phyloP scores from a whole-genome alignment of 2,797 vertebrate genomes.

The Poeciliopsis infans region DNA sequence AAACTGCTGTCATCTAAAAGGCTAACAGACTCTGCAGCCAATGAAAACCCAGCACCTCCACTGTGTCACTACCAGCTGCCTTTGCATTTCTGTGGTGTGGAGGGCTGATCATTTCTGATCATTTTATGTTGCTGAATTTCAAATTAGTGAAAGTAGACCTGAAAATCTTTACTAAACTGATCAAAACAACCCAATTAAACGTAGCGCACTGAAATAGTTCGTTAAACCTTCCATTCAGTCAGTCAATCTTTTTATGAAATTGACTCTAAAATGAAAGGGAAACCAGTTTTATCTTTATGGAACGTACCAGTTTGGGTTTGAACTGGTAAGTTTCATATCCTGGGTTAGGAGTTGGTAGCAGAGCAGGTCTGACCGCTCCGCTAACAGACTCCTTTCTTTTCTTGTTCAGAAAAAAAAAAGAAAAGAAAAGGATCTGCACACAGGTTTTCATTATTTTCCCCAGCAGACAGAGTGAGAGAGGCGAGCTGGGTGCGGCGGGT shows the following conservation, averaged over 20 bases:
- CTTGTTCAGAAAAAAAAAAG: not conserved
- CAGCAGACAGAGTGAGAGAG: not conserved
- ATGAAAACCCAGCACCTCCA: not conserved
- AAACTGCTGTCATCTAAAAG: not conserved
- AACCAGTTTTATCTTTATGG: not conserved
- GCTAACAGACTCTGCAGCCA: too few relatives aligned
- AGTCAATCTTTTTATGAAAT: not conserved
- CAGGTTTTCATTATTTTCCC: not conserved
- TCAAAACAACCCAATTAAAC: not conserved
- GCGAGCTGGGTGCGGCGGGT: not conserved
- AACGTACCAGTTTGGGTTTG: too few relatives aligned
- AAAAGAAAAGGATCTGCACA: not conserved
- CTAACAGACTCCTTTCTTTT: not conserved
- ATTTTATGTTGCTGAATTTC: not conserved
- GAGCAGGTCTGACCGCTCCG: not conserved
- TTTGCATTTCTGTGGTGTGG: not conserved
- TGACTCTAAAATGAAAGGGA: too few relatives aligned
- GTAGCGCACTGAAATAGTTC: not conserved
- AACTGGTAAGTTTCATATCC: too few relatives aligned
- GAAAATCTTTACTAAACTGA: not conserved
- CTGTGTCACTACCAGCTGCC: not conserved
- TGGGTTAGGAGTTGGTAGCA: not conserved
- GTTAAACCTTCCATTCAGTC: not conserved
- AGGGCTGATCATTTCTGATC: not conserved
- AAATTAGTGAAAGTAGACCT: not conserved